Conservation (phyloP, 2,888 invertebrate genomes). For the Cheiracanthium punctorium region DNA sequence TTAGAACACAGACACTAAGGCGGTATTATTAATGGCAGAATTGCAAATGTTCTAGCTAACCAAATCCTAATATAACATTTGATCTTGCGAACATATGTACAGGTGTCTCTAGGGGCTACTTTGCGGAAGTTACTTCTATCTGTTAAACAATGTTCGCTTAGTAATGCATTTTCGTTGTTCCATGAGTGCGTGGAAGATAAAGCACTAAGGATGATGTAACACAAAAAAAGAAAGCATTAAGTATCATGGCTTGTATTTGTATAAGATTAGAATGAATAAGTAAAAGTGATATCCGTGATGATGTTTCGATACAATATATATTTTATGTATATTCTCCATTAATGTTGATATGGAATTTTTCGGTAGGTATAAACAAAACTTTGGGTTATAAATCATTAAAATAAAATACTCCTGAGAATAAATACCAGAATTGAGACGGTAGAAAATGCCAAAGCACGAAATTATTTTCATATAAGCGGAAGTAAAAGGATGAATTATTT, state of each 20-base stretch:
- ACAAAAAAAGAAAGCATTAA: not conserved
- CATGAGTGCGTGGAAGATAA: not conserved
- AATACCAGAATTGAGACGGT: too few relatives aligned
- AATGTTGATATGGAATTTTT: too few relatives aligned
- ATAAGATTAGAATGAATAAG: not conserved
- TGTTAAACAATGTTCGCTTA: not conserved
- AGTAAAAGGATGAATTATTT: too few relatives aligned
- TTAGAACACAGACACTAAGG: too few relatives aligned
- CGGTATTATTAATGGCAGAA: not conserved
- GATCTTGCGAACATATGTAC: not conserved
- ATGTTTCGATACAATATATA: too few relatives aligned
- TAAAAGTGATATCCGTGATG: not conserved
- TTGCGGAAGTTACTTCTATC: not conserved
- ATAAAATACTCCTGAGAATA: too few relatives aligned
- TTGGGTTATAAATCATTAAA: too few relatives aligned
- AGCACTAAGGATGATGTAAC: not conserved
- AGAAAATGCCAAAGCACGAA: too few relatives aligned
- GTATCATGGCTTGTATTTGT: not conserved
- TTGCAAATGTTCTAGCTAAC: not conserved
- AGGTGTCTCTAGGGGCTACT: not conserved
- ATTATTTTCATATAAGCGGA: too few relatives aligned
- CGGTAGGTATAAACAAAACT: too few relatives aligned
- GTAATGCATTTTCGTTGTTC: constrained; percentile 15
- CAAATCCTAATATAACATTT: not conserved
- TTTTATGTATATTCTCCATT: too few relatives aligned